phyloP scores from a whole-genome alignment of 2,888 invertebrate species.

The Charanyca ferruginea region DNA sequence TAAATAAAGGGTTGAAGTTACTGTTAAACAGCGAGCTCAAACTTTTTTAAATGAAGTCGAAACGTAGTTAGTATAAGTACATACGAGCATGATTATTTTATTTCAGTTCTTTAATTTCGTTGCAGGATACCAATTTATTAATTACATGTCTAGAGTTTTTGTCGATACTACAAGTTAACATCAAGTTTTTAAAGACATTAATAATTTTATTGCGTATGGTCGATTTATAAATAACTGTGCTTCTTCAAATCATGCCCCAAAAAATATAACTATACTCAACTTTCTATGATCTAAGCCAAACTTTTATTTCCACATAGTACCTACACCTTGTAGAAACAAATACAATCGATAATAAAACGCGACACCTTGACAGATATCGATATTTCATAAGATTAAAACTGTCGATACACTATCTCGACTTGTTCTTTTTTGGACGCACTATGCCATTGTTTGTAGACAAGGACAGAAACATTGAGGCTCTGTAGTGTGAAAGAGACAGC shows the following conservation, averaged over 20 bases:
- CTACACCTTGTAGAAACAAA: conserved; percentile 58
- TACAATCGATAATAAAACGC: conserved; percentile 63
- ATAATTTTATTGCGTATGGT: too few relatives aligned
- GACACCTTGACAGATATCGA: conserved; percentile 73
- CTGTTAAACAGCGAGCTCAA: neutral
- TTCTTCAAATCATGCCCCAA: neutral
- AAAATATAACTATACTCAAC: conserved; percentile 21
- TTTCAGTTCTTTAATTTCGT: neutral
- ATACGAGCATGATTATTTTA: neutral
- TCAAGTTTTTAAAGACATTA: too few relatives aligned
- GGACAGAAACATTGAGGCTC: conserved; percentile 74
- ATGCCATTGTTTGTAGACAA: conserved; percentile 88
- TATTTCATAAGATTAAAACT: conserved; percentile 71
- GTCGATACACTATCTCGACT: conserved; percentile 75
- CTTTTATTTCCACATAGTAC: conserved; percentile 53
- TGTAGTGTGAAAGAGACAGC: conserved; percentile 72
- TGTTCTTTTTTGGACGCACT: conserved; percentile 87
- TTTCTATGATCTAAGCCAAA: conserved; percentile 24
- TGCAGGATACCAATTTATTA: too few relatives aligned
- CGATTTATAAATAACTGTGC: neutral
- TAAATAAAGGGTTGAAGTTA: conserved; percentile 25
- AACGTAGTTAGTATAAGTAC: too few relatives aligned
- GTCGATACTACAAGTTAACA: too few relatives aligned
- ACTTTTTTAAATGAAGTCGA: too few relatives aligned
- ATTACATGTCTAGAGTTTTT: too few relatives aligned